Conservation (phyloP, 23 tunicate genomes). For the Halocynthia aurantium region DNA sequence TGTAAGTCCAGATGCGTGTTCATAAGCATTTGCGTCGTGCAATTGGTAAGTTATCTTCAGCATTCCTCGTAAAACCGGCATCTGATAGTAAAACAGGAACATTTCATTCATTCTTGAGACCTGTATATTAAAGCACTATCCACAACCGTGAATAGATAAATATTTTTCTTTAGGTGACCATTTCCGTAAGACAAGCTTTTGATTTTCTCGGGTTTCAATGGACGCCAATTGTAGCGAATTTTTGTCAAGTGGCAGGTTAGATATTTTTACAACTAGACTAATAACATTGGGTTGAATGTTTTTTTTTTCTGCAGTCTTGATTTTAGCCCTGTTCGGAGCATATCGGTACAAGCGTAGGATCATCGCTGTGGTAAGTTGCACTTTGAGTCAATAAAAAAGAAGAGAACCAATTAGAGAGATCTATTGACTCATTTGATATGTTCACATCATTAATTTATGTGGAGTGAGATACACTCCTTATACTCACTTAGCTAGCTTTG, state of each 20-base stretch:
- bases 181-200: constrained; percentile 60
- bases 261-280: too few species aligned
- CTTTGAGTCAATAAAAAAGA: too few species aligned
- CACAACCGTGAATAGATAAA: too few species aligned
- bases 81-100: too few species aligned
- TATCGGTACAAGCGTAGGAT: constrained; percentile 40
- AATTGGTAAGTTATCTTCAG: constrained; percentile 39
- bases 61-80: too few species aligned
- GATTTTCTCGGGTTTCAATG: constrained; percentile 80
- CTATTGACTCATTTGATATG: too few species aligned
- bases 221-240: constrained; percentile 70
- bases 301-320: constrained; percentile 14
- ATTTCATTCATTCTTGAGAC: too few species aligned
- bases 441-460: too few species aligned
- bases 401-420: too few species aligned
- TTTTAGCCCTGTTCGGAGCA: constrained; percentile 49
- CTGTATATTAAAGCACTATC: too few species aligned
- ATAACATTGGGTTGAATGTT: neutral
- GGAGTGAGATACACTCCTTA: too few species aligned
- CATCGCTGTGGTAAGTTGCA: constrained; percentile 62
- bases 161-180: constrained; percentile 29
- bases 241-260: constrained; percentile 57
- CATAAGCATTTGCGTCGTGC: constrained; percentile 47
- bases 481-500: too few species aligned
- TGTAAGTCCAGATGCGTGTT: constrained; percentile 51